Base-by-base conservation (phyloP, 2,888 invertebrate genomes). In the Biston stratarius region DNA sequence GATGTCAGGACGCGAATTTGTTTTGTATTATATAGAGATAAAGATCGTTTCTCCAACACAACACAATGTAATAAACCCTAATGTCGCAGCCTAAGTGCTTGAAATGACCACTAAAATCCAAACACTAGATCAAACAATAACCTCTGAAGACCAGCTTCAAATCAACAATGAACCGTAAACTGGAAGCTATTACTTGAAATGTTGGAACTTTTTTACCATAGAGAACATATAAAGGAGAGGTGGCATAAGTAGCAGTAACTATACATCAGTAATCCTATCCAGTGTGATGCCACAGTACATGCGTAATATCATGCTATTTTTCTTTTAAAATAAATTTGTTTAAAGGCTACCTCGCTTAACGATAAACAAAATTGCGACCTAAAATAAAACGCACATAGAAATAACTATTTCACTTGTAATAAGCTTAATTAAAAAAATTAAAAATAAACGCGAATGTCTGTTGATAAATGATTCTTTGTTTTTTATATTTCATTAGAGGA, bases 111-210 rank as follows among this genome's bases (percentile, higher is more conserved):
- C 67, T 67, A 66, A 69, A 71, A 59, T 51, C 40, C 40, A 44
- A 63, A 53, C 52, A 58, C 34, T 42, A 68, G 67, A 66, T 64
- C 63, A 67, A 64, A 73, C 70, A 71, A 65, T 67, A 45, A 47
- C 45, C 60, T 49, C 49, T 70, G 65, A 72, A 64, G 24, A 24
- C 40, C n/a, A n/a, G 45, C n/a, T 44, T 55, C 45, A 55, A 58
- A 51, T 55, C 52, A 64, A 61, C 69, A 61, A 68, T 61, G 38
- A 58, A 53, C 57, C 14, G 49, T 64, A 58, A 68, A 64, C 34
- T 33, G 14, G 49, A 66, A 61, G 60, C 71, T 67, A 70, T 70
- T 71, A 68, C 69, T 67, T 53, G 24, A 56, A 67, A 51, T 33
- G 62, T 61, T 60, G 56, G 38, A 14, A 38, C 12, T 15, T 24